Base-by-base conservation (phyloP, 23 tunicate genomes). In the Trididemnum miniatum region DNA sequence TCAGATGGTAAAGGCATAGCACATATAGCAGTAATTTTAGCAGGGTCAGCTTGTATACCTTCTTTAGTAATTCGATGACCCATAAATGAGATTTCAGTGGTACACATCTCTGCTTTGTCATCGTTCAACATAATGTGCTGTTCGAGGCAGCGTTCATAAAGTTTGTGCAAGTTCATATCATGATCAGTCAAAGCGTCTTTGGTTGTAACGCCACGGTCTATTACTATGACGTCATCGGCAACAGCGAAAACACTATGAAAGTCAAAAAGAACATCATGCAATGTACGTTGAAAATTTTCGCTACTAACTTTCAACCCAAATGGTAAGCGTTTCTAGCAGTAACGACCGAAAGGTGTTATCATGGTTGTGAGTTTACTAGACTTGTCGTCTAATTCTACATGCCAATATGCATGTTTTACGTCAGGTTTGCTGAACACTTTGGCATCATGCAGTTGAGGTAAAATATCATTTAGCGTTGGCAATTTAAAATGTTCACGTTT, bases 331-430 rank as follows among this genome's bases (percentile, higher is more conserved):
- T 36, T 63, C 73, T 54, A 80, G 9, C 74, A 9, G 64, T 18
- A 80, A 22, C 84, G 84, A 35, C 84, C 84, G 64, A 22, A 65
- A 1, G 84, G 84, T 64, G 84, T 65, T 20, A 34, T 80, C 73
- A 63, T 63, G 2, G 84, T 80, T 20, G 57, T 63, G 20, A 80
- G 74, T 26, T 78, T 80, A 22, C 59, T 63, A 24, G 57, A 33
- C 12, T 1, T 51, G 2, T 34, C 74, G 51, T 80, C 84, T 35
- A 80, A 35, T 31, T 65, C 23, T 12, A 80, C 54, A 35, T 80
- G 74, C 84, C 84, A 80, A 32, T 9, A 80, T 4, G 84, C 84
- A 28, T 34, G 51, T 35, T 80, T 80, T 30, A 80, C 84, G 59
- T 80, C 84, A 9, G 64, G 57, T 31, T 80, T 80, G 28, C 31